phyloP scores from a whole-genome alignment of 2,888 invertebrate species.

The Zygogramma bicolorata region DNA sequence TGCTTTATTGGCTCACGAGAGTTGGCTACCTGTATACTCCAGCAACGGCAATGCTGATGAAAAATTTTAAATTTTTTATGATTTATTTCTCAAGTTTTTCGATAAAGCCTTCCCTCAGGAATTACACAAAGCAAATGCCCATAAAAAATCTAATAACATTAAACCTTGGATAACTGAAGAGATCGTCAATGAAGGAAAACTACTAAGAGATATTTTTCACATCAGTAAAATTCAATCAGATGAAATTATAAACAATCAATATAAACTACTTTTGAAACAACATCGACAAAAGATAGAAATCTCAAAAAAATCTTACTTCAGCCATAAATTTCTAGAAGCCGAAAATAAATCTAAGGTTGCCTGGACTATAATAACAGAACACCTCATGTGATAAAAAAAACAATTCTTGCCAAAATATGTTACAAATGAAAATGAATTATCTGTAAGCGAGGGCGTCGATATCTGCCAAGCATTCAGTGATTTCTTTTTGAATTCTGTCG shows the following conservation, averaged over 20 bases:
- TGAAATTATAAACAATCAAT: not conserved
- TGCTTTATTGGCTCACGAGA: not conserved
- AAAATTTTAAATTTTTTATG: not conserved
- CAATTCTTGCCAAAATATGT: too few relatives aligned
- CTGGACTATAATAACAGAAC: not conserved
- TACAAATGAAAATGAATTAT: too few relatives aligned
- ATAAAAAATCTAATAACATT: not conserved
- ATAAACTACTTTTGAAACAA: not conserved
- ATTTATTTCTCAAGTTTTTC: not conserved
- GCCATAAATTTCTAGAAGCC: too few relatives aligned
- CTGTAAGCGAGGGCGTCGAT: too few relatives aligned
- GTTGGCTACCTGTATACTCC: not conserved
- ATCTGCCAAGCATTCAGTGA: not conserved
- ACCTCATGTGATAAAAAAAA: not conserved
- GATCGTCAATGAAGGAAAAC: not conserved
- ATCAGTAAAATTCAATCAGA: not conserved
- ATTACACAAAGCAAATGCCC: not conserved
- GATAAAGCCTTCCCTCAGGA: not conserved
- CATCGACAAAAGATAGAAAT: not conserved
- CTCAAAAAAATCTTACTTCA: not conserved
- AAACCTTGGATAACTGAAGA: not conserved
- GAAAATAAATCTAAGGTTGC: too few relatives aligned
- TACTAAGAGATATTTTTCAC: not conserved
- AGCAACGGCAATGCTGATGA: not conserved
- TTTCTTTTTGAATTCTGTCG: too few relatives aligned